Conservation (phyloP, 2,888 invertebrate species). For the Philaethria dido region DNA sequence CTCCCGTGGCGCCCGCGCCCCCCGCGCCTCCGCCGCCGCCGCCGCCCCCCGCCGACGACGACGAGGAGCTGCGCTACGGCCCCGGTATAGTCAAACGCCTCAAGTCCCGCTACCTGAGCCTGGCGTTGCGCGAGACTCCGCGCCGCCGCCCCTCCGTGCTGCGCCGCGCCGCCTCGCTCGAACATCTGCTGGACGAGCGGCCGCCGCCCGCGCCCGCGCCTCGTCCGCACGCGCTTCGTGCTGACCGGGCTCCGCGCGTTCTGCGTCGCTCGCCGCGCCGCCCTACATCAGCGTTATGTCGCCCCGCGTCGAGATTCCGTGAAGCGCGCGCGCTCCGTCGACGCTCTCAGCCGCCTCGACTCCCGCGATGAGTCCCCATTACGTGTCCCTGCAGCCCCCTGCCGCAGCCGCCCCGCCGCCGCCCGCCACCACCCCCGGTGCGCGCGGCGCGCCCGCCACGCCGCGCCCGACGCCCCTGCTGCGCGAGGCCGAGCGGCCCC, state of each 20-base stretch:
- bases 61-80: slow-evolving; percentile 93
- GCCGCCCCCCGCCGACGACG: slow-evolving; percentile 62
- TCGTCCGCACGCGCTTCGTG: no score
- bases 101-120: slow-evolving; percentile 93
- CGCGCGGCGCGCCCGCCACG: slow-evolving; percentile 61
- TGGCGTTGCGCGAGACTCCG: slow-evolving; percentile 90
- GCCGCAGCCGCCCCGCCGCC: slow-evolving; percentile 82
- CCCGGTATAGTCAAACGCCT: slow-evolving; percentile 95
- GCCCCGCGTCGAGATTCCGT: slow-evolving; percentile 84
- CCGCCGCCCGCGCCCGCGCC: slow-evolving; percentile 62
- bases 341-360: slow-evolving; percentile 89
- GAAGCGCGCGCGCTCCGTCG: slow-evolving; percentile 94
- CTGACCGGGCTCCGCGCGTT: slow-evolving; percentile 61
- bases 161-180: slow-evolving; percentile 92
- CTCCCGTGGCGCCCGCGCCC: slow-evolving; percentile 51
- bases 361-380: slow-evolving; percentile 78
- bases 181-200: slow-evolving; percentile 90
- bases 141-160: slow-evolving; percentile 88
- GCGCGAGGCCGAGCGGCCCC: slow-evolving; percentile 93
- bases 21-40: slow-evolving; percentile 61
- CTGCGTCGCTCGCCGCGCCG: slow-evolving; percentile 61
- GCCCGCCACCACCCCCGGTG: slow-evolving; percentile 76
- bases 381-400: slow-evolving; percentile 85
- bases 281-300: slow-evolving; percentile 50
- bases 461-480: slow-evolving; percentile 86